A percentile compares a stretch with the other conserved stretches of the same genome.
These are phyloP conservation scores for Drosophila rubida DNA, from an alignment of 2,888 invertebrate genomes.

Conservation along the genomic window DNA sequence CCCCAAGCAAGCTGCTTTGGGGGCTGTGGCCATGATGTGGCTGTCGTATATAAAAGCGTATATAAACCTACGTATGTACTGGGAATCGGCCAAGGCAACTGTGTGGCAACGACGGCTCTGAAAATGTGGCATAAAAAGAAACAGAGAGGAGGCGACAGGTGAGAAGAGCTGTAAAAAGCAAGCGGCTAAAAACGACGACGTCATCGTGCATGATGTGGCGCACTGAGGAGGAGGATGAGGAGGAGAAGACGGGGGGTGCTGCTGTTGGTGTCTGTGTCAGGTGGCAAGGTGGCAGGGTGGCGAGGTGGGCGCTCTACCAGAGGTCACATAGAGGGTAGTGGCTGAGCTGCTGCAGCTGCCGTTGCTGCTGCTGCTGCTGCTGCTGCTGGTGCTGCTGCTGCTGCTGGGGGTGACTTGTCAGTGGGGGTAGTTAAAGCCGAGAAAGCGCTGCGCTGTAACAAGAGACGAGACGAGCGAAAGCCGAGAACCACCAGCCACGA, in stretches of 20 bases:
- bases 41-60: constrained; percentile 29
- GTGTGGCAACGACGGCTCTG: constrained; percentile 39
- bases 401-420: constrained; percentile 54
- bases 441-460: constrained; percentile 14
- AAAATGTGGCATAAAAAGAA: constrained; percentile 12
- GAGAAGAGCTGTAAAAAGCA: constrained; percentile 49
- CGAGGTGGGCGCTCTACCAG: constrained; percentile 37
- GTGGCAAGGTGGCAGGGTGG: constrained; percentile 41
- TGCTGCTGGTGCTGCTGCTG: constrained; percentile 25
- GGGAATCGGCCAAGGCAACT: constrained; percentile 80
- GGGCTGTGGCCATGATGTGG: constrained; percentile 54
- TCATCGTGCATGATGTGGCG: constrained; percentile 65
- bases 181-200: constrained; percentile 37
- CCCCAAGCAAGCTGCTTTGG: constrained; percentile 2
- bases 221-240: constrained; percentile 23
- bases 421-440: constrained; percentile 43
- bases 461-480: constrained; percentile 12
- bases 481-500: constrained; percentile 27
- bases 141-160: constrained; percentile 21
- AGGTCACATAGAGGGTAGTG: constrained; percentile 72
- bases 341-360: constrained; percentile 38
- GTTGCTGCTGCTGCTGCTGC: constrained; percentile 12
- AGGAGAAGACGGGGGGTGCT: background rate
- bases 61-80: constrained; percentile 35
- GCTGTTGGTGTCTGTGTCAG: constrained; percentile 35